Base-by-base conservation (phyloP, 2,113 vertebrate genomes). In the Progne subis region DNA sequence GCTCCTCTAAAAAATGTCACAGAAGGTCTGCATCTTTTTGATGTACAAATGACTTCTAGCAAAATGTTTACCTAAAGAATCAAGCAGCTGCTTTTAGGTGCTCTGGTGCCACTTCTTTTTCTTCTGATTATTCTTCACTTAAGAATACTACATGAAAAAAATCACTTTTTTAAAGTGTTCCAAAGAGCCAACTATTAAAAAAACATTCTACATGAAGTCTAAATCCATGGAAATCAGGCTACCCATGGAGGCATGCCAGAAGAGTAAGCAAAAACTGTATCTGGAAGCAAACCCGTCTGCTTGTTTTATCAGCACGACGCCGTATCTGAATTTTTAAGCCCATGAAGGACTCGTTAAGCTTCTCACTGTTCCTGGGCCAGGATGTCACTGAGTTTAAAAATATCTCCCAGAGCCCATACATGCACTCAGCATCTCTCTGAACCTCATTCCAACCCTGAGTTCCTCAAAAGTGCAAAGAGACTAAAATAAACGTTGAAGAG, bases 341-440 rank as follows among this genome's bases (percentile, higher is more conserved):
- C 68, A 47, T 19, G 46, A 93, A 96, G 76, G 82, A 55, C 28
- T 65, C 8, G 28, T 53, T 69, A 74, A 96, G 94, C 92, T 92
- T 57, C 71, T 86, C 68, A 8, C 56, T 46, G 55, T 64, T 94
- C 95, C 78, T 95, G 17, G 4, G 78, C 79, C 86, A 90, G 70
- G 5, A 47, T 6, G 47, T 18, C 49, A 50, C 2, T 17, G 71
- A 68, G 72, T 78, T 91, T 82, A 81, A 79, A 96, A 96, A 47
- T 71, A 90, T 46, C 93, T 57, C 67, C 17, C 7, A 6, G 93
- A 74, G 84, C 23, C 63, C 50, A 43, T 28, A 29, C 7, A 1
- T 7, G 56, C 75, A 74, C 78, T 77, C 93, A 34, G 24, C 71
- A 18, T 75, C 80, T 53, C 76, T 60, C 63, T 67, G 65, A 89